A percentile compares a stretch with the other conserved stretches of the same genome.
Evolutionary conservation across 2,888 invertebrate genomes (phyloP).

Genomic region (Saturnia pavonia): DNA sequence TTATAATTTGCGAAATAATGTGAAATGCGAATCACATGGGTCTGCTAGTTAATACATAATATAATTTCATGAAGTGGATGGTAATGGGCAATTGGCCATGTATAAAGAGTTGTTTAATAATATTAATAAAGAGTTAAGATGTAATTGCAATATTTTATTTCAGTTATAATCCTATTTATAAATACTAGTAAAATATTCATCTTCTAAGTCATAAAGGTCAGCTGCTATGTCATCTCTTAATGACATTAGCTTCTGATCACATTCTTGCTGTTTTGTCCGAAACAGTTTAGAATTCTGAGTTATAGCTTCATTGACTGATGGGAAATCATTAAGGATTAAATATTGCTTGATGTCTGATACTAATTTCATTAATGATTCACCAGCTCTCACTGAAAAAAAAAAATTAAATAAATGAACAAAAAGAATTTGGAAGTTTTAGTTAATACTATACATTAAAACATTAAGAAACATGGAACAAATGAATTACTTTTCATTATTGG

Average conservation of each 20-base stretch:
- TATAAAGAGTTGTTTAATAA: neutral
- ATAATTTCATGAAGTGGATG: neutral
- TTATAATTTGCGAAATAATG: no score
- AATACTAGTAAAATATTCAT: constrained; percentile 94
- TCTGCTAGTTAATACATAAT: no score
- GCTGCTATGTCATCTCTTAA: constrained; percentile 97
- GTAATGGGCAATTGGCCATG: neutral
- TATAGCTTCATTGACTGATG: constrained; percentile 98
- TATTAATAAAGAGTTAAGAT: neutral
- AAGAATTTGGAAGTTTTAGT: neutral
- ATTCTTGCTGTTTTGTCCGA: constrained; percentile 94
- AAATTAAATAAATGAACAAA: neutral
- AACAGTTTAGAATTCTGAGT: constrained; percentile 95
- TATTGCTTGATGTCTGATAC: constrained; percentile 99
- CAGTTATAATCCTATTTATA: constrained; percentile 81
- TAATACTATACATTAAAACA: neutral
- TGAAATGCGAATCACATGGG: no score
- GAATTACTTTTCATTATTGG: no score
- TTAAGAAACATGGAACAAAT: no score
- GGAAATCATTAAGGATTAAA: constrained; percentile 98
- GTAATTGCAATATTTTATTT: neutral
- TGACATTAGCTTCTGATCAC: constrained; percentile 95
- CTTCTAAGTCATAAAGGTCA: constrained; percentile 95
- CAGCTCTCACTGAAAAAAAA: constrained; percentile 90
- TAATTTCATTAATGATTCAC: constrained; percentile 97